Evolutionary conservation across 2,797 vertebrate genomes (phyloP).

Genomic region (Chrosomus eos): DNA sequence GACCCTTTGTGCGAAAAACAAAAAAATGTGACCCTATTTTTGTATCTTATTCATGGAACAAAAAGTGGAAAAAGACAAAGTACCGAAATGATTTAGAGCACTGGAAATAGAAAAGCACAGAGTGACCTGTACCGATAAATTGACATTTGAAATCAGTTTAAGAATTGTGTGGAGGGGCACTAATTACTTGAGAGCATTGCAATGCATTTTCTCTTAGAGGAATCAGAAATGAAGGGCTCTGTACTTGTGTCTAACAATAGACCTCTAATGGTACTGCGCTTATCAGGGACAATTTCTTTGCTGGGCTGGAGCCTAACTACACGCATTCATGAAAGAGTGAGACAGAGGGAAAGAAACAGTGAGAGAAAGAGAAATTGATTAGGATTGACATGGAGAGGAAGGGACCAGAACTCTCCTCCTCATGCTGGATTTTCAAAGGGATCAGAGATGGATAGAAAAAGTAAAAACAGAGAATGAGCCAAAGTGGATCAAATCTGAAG

Average conservation of each 20-base stretch:
- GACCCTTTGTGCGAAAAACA: not conserved
- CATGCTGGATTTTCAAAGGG: slow-evolving; percentile 33
- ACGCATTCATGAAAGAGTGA: slow-evolving; percentile 46
- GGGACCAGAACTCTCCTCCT: slow-evolving; percentile 21
- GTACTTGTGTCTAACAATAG: slow-evolving; percentile 60
- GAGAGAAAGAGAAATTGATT: not conserved
- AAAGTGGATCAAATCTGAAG: slow-evolving; percentile 15
- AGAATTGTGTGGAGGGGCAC: not conserved
- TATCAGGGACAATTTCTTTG: slow-evolving; percentile 59
- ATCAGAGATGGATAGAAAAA: slow-evolving; percentile 10
- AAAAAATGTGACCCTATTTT: not conserved
- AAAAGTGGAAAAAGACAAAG: slow-evolving; percentile 5
- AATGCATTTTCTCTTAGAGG: slow-evolving; percentile 7
- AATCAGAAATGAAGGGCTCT: slow-evolving; percentile 46
- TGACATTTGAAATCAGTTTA: slow-evolving; percentile 27
- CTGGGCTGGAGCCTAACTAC: slow-evolving; percentile 47
- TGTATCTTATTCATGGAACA: not conserved
- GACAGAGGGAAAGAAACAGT: slow-evolving; percentile 23
- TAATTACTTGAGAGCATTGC: slow-evolving; percentile 33
- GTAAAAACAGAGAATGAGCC: not conserved
- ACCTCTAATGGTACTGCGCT: slow-evolving; percentile 56
- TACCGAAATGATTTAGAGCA: not conserved
- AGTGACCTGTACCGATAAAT: not conserved
- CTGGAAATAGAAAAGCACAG: not conserved
- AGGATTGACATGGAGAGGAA: slow-evolving; percentile 4